Evolutionary conservation across 2,888 invertebrate species (phyloP).

Genomic region (Celastrina argiolus): DNA sequence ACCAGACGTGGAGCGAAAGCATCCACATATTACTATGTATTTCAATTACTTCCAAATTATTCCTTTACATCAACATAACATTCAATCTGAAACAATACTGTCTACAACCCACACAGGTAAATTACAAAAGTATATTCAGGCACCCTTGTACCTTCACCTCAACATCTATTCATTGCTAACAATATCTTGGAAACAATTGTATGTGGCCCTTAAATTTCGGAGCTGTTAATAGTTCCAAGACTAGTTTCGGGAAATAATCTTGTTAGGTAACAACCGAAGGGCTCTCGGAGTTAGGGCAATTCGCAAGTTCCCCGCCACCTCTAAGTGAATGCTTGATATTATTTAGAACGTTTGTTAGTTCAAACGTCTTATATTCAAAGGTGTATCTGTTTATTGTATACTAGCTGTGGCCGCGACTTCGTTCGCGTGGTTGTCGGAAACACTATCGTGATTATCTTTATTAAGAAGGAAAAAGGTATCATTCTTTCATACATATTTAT

Average conservation of each 20-base stretch:
- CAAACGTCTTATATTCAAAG: not conserved
- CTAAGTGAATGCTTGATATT: slow-evolving; percentile 36
- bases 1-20: no score
- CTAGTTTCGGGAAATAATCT: slow-evolving; percentile 57
- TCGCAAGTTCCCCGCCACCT: slow-evolving; percentile 43
- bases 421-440: not conserved
- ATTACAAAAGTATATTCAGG: not conserved
- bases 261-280: slow-evolving; percentile 66
- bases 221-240: slow-evolving; percentile 59
- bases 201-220: slow-evolving; percentile 41
- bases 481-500: no score
- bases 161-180: slow-evolving; percentile 21
- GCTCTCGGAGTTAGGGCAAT: slow-evolving; percentile 61
- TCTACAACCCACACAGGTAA: not conserved
- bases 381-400: not conserved
- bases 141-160: no score
- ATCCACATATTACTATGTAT: no score
- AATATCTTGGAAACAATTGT: slow-evolving; percentile 33
- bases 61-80: not conserved
- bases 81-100: not conserved
- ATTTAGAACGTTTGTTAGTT: slow-evolving; percentile 20
- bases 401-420: no score
- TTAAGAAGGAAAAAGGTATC: not conserved
- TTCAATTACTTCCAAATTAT: no score
- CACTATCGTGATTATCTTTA: not conserved